Evolutionary conservation across 1,140 invertebrate genomes (phyloP), one percentile per base, ranked within the genome.

Genomic region (Bombus affinis): DNA sequence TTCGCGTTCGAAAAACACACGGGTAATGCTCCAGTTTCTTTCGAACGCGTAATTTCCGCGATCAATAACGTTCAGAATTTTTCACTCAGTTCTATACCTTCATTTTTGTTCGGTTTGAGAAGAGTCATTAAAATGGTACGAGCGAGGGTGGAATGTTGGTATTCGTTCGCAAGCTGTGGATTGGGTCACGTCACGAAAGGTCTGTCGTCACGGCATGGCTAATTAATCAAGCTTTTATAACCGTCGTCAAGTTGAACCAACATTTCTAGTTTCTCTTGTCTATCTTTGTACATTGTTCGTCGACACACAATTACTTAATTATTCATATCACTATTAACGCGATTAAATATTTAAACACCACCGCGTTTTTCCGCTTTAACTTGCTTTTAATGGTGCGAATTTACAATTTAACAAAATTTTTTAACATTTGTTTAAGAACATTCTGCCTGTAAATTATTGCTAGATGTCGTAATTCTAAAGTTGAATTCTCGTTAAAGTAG

Each of bases 191-290:
- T 91, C 84, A 89, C 84, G 90, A 83, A 90, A 90, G 87, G 84
- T 86, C 71, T 85, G 70, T 70, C 86, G 74, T 71, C 89, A 89
- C 80, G 70, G 65, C 85, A 87, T 86, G 66, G 84, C 85, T 92
- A 91, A 91, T 91, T 92, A 92, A 92, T 92, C 89, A 92, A 91
- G 87, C 89, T 91, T 91, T 89, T 91, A 91, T 89, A 83, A 83
- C 71, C 79, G 78, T 76, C 78, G 78, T 85, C 39, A 78, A 74
- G 66, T 83, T 83, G 57, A 80, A 37, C 57, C 81, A n/a, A 53
- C 28, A 25, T 53, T 73, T 42, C 39, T 37, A 42, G 42, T 39
- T 53, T 71, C 47, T n/a, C 32, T 66, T 74, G 13, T 74, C 25
- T 35, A 65, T 77, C 39, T 75, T 57, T 42, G 62, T 70, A 42